Evolutionary conservation across 1,140 invertebrate species (phyloP).

Genomic region (Ceratosolen solmsi): DNA sequence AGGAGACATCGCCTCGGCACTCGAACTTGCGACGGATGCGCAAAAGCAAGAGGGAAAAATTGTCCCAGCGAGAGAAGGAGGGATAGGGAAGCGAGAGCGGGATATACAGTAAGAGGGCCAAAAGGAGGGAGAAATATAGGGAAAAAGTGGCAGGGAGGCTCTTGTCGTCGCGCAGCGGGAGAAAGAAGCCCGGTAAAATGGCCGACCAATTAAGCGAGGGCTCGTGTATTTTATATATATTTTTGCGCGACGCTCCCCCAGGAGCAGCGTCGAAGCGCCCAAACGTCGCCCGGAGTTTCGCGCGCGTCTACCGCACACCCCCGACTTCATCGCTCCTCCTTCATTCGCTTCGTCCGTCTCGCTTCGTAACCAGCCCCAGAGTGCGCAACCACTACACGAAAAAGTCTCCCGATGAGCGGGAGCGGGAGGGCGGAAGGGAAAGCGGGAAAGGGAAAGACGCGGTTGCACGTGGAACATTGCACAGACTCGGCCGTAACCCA

Average conservation of each 20-base stretch:
- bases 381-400: neutral
- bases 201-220: slow-evolving; percentile 65
- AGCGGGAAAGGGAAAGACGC: neutral
- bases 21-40: neutral
- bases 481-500: slow-evolving; percentile 26
- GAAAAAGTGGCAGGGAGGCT: slow-evolving; percentile 2
- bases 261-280: neutral
- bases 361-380: neutral
- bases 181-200: slow-evolving; percentile 57
- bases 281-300: neutral
- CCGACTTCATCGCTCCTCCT: neutral
- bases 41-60: slow-evolving; percentile 23
- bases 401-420: neutral
- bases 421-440: slow-evolving; percentile 52
- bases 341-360: neutral
- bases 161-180: neutral
- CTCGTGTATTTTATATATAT: slow-evolving; percentile 57
- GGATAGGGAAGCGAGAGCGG: neutral
- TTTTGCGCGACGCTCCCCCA: slow-evolving; percentile 16
- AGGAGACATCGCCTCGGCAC: neutral
- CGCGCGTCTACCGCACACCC: neutral
- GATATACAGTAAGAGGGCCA: neutral
- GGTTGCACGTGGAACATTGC: neutral
- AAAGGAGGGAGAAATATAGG: neutral
- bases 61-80: neutral